Evolutionary conservation across 2,113 vertebrate species (phyloP), one percentile per base, ranked within the genome.

Genomic region (Thalassarche chlororhynchos): DNA sequence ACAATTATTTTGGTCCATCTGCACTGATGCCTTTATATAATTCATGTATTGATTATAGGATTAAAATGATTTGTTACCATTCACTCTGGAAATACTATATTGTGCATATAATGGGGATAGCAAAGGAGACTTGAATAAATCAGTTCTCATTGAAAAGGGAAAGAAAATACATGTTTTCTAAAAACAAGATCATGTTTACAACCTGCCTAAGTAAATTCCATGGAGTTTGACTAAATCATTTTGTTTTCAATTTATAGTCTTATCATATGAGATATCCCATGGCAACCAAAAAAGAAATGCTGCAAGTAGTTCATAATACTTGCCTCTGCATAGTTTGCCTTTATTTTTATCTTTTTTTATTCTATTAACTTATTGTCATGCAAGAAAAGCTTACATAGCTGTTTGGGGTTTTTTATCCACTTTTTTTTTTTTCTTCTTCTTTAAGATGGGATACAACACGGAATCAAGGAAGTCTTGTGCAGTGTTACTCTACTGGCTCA

Each of bases 1-100:
- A 98, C 98, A 98, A 98, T 99, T 99, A 98, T 98, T 99, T 98
- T 98, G 97, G 98, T 99, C 97, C 97, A 97, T 98, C 97, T 98
- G 98, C 97, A 98, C 97, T 98, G 97, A 96, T 34, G 46, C 94
- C 97, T 98, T 98, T 98, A 97, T 97, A 98, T 98, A 98, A 99
- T 98, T 98, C 98, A 99, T 98, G 96, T 98, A 96, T 98, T 98
- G 98, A 98, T 98, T 98, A 98, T 92, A 94, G 95, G 95, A 97
- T 78, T 96, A 65, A 92, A 93, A 93, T 81, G 1, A 93, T 94
- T 76, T 29, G 44, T 94, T 96, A 83, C n/a, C 55, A 44, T 81
- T 96, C 64, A 68, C 57, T 88, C 40, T 49, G 64, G 34, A 96
- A 92, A 84, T 66, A 69, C 16, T 87, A 15, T 47, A 69, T 75